Conservation (phyloP, 2,797 vertebrate species). For the Chaetophractus vellerosus region DNA sequence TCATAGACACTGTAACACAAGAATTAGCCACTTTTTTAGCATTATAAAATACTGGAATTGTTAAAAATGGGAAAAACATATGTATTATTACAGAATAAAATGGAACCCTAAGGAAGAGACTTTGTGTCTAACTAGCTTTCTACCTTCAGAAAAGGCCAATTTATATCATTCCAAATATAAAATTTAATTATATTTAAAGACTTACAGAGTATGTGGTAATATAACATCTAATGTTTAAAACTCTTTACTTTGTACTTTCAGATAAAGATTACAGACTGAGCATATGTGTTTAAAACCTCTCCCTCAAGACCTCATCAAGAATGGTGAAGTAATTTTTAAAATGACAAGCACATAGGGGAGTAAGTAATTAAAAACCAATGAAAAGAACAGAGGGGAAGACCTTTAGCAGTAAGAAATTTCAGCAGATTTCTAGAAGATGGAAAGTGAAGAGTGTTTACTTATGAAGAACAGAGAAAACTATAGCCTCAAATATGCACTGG, state of each 20-base stretch:
- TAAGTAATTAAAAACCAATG: not conserved
- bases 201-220: conserved; percentile 53
- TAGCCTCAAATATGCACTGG: not conserved
- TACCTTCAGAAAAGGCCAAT: conserved; percentile 22
- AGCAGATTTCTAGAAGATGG: conserved; percentile 6
- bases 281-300: not conserved
- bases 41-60: conserved; percentile 64
- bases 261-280: not conserved
- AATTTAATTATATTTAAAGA: conserved; percentile 62
- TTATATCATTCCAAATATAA: conserved; percentile 45
- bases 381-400: not conserved
- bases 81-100: conserved; percentile 51
- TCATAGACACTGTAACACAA: conserved; percentile 68
- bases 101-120: conserved; percentile 19
- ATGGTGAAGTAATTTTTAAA: not conserved
- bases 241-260: conserved; percentile 11
- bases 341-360: not conserved
- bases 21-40: conserved; percentile 71
- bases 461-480: not conserved
- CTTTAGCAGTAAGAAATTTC: not conserved
- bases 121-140: not conserved
- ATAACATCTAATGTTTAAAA: conserved; percentile 57
- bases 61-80: conserved; percentile 65
- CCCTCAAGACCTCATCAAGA: not conserved
- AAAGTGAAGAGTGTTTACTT: not conserved